Conservation (phyloP, 1,140 invertebrate species). For the Trypoxylus dichotomus region DNA sequence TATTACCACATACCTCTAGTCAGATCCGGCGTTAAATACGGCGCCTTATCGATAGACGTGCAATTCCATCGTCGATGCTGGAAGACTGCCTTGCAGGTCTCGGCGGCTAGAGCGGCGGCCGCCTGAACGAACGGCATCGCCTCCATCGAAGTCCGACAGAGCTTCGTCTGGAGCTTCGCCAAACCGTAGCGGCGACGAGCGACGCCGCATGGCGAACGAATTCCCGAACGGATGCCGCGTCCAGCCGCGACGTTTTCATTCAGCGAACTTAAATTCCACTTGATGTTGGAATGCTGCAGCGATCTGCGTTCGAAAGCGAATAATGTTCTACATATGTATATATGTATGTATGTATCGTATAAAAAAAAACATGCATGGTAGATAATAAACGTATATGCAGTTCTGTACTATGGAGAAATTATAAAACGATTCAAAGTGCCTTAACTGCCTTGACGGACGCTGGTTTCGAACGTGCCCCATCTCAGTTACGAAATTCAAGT, state of each 20-base stretch:
- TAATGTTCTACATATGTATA: neutral
- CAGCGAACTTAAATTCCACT: constrained; percentile 48
- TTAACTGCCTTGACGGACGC: no score
- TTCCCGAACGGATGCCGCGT: constrained; percentile 47
- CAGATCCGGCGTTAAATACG: constrained; percentile 72
- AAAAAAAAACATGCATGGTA: neutral
- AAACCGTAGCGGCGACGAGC: constrained; percentile 42
- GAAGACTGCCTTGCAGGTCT: constrained; percentile 74
- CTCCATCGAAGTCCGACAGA: constrained; percentile 49
- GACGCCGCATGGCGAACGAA: constrained; percentile 24
- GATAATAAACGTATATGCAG: neutral
- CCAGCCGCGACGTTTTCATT: constrained; percentile 40
- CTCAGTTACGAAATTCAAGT: no score
- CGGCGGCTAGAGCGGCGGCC: constrained; percentile 68
- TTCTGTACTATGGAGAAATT: neutral
- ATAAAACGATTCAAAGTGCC: no score
- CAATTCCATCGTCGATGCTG: constrained; percentile 82
- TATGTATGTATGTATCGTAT: neutral
- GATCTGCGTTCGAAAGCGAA: constrained; percentile 39
- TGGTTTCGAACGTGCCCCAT: no score
- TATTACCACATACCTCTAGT: constrained; percentile 65
- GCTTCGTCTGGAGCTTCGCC: constrained; percentile 49
- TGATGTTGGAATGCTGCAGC: constrained; percentile 50
- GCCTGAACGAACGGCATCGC: constrained; percentile 75
- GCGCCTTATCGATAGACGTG: constrained; percentile 72